A percentile compares a stretch with the other conserved stretches of the same genome.
phyloP scores from a whole-genome alignment of 92 coral and sea anemone genomes.

The Porites cylindrica region DNA sequence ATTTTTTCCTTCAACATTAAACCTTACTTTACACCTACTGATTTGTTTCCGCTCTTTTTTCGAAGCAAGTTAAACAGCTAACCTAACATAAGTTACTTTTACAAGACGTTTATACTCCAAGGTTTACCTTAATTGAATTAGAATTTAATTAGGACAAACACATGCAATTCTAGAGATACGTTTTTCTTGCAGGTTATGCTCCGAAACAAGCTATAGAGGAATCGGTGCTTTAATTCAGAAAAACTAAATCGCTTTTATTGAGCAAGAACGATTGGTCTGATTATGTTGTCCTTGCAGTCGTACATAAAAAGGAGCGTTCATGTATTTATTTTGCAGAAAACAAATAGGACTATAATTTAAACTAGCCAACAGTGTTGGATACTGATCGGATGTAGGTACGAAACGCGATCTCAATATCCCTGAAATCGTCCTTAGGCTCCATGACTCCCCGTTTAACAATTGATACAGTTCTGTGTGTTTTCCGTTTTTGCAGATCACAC shows the following conservation, averaged over 20 bases:
- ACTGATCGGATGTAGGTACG: conserved; percentile 24
- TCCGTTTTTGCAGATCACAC: conserved; percentile 80
- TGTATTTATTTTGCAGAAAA: neutral
- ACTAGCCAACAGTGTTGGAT: conserved; percentile 5
- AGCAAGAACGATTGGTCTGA: neutral
- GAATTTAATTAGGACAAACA: conserved; percentile 41
- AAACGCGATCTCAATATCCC: too few relatives aligned
- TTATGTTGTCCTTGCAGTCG: neutral
- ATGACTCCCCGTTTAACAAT: neutral
- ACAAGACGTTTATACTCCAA: neutral
- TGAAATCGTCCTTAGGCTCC: too few relatives aligned
- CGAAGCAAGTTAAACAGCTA: neutral
- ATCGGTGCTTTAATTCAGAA: neutral
- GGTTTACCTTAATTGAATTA: conserved; percentile 35
- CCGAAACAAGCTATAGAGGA: neutral
- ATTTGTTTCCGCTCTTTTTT: neutral
- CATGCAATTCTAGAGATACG: conserved; percentile 21
- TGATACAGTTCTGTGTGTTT: conserved; percentile 19
- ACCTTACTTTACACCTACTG: neutral
- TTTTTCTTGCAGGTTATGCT: neutral
- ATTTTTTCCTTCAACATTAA: neutral
- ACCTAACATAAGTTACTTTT: neutral
- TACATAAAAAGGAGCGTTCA: neutral
- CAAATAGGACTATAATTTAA: neutral
- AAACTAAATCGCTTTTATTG: neutral